phyloP scores from a whole-genome alignment of 2,888 invertebrate genomes.

The Carcina quercana region DNA sequence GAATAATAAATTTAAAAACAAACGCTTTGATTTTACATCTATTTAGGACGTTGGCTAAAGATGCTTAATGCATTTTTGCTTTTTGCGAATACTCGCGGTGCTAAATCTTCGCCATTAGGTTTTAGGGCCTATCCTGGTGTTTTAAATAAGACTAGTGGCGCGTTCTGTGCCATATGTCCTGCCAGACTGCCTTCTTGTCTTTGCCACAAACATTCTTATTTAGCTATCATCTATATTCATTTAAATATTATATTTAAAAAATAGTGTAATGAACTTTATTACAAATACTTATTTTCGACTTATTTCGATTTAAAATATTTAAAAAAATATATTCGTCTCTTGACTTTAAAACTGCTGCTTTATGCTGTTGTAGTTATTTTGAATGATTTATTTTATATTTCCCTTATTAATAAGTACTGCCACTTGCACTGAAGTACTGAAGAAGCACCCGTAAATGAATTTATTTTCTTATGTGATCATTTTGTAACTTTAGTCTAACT shows the following conservation, averaged over 20 bases:
- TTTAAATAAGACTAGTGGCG: slow-evolving; percentile 34
- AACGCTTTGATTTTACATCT: too few relatives aligned
- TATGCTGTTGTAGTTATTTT: too few relatives aligned
- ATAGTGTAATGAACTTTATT: not conserved
- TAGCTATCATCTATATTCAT: too few relatives aligned
- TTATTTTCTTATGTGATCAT: slow-evolving; percentile 13
- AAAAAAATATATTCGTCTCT: too few relatives aligned
- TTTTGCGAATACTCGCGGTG: slow-evolving; percentile 26
- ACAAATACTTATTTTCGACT: not conserved
- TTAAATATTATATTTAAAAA: not conserved
- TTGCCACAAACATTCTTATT: slow-evolving; percentile 33
- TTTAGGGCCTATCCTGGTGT: slow-evolving; percentile 12
- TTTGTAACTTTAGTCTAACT: slow-evolving; percentile 12
- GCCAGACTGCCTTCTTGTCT: slow-evolving; percentile 26
- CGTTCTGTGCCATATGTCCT: slow-evolving; percentile 29
- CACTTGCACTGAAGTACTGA: slow-evolving; percentile 7
- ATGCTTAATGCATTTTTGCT: slow-evolving; percentile 1
- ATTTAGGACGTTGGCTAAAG: too few relatives aligned
- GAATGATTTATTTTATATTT: slow-evolving; percentile 3
- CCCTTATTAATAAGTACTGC: slow-evolving; percentile 7
- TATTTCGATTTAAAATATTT: too few relatives aligned
- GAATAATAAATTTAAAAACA: too few relatives aligned
- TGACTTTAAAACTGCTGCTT: too few relatives aligned
- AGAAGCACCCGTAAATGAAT: slow-evolving; percentile 6
- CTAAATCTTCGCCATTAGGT: slow-evolving; percentile 38